These are phyloP conservation scores for Pogonognathellus flavescens DNA, from an alignment of 1,140 invertebrate species.

Conservation along the genomic window DNA sequence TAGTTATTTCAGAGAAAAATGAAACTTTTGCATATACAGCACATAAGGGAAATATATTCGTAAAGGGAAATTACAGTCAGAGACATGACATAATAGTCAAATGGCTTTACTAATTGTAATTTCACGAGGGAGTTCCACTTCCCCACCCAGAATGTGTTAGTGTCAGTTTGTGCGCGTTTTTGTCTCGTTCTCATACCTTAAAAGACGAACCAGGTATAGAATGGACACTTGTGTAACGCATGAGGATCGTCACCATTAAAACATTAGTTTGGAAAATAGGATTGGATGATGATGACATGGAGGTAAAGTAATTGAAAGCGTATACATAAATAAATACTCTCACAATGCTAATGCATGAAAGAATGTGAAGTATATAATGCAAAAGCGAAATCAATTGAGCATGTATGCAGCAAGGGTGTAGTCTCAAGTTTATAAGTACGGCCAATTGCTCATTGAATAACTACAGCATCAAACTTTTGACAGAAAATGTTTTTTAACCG, in stretches of 20 bases:
- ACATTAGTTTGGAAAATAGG: background rate
- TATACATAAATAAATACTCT: background rate
- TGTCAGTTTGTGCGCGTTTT: background rate
- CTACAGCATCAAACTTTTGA: too few relatives aligned
- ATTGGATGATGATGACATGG: background rate
- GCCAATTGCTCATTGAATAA: background rate
- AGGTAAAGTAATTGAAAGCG: background rate
- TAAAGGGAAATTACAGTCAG: background rate
- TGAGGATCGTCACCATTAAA: slow-evolving; percentile 32
- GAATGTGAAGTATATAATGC: background rate
- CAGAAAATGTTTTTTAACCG: too few relatives aligned
- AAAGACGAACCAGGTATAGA: background rate
- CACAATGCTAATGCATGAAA: background rate
- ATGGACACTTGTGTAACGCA: background rate
- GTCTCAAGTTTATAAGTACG: background rate
- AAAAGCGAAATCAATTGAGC: background rate
- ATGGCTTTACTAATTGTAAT: slow-evolving; percentile 43
- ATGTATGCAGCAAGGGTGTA: background rate
- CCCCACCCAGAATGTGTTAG: slow-evolving; percentile 9
- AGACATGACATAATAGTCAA: slow-evolving; percentile 30
- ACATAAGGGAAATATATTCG: too few relatives aligned
- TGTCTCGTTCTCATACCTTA: too few relatives aligned
- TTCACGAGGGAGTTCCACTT: slow-evolving; percentile 35
- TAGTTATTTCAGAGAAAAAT: too few relatives aligned
- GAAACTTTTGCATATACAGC: too few relatives aligned